Evolutionary conservation across 37 sponge, comb jelly and placozoan species (phyloP).

Genomic region (Petrosia ficiformis): DNA sequence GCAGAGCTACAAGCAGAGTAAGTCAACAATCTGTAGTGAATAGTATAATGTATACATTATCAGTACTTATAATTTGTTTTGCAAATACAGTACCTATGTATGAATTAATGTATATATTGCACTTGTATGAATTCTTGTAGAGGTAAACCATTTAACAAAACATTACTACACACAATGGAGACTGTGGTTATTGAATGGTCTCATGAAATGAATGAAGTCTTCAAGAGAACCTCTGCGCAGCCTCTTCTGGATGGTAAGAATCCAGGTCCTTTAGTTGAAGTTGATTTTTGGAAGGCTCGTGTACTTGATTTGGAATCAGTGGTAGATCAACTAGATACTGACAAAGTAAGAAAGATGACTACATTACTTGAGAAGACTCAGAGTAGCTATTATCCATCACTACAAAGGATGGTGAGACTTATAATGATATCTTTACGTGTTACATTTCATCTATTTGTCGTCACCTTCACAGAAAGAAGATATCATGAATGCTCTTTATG

Average conservation of each 20-base stretch:
- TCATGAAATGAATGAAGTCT: slow-evolving; percentile 87
- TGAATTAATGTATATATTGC: background rate
- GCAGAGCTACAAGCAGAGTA: slow-evolving; percentile 1
- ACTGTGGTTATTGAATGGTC: slow-evolving; percentile 95
- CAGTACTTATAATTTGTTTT: background rate
- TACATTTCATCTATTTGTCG: background rate
- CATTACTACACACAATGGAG: slow-evolving; percentile 87
- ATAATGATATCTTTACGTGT: background rate
- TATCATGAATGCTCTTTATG: slow-evolving; percentile 55
- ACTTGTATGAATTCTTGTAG: slow-evolving; percentile 9
- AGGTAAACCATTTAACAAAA: slow-evolving; percentile 71
- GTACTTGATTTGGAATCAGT: slow-evolving; percentile 85
- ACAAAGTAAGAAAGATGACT: slow-evolving; percentile 88
- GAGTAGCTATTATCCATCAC: slow-evolving; percentile 91
- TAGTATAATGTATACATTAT: background rate
- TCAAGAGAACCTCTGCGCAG: slow-evolving; percentile 86
- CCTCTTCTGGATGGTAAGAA: slow-evolving; percentile 85
- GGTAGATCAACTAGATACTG: slow-evolving; percentile 79
- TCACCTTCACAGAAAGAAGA: background rate
- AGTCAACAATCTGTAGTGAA: background rate
- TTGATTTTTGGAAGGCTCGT: slow-evolving; percentile 92
- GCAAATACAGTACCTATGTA: background rate
- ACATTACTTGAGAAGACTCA: slow-evolving; percentile 74
- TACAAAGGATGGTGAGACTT: slow-evolving; percentile 55
- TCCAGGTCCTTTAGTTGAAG: slow-evolving; percentile 88